phyloP scores from a whole-genome alignment of 2,113 vertebrate species.

The Microcebus lehilahytsara region DNA sequence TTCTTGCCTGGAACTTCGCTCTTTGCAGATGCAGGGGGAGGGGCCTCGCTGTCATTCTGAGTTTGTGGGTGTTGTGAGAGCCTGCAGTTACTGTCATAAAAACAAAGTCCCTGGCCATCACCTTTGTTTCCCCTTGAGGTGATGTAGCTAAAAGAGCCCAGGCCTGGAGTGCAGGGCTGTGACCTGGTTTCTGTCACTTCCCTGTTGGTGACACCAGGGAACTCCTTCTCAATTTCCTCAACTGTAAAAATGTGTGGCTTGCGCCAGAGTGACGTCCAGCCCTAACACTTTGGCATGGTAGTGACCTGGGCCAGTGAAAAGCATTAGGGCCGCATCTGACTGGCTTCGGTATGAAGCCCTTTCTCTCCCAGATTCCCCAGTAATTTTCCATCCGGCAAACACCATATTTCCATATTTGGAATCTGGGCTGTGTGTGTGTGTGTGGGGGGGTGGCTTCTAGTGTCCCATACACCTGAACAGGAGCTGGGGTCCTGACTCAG shows the following conservation, averaged over 20 bases:
- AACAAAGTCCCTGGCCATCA: not conserved
- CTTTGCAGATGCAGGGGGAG: not conserved
- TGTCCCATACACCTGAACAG: not conserved
- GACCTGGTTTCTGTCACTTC: not conserved
- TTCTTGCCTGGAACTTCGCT: not conserved
- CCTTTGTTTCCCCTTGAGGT: not conserved
- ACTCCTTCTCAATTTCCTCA: not conserved
- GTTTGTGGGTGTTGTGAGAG: not conserved
- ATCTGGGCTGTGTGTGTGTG: not conserved
- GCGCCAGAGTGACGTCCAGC: not conserved
- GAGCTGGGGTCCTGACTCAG: not conserved
- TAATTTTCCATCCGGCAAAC: conserved; percentile 27
- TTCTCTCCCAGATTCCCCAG: not conserved
- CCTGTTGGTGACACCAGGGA: not conserved
- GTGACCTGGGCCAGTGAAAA: not conserved
- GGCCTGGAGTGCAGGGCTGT: not conserved
- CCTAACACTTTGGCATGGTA: not conserved
- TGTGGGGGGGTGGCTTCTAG: not conserved
- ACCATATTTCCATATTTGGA: not conserved
- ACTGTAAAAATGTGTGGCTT: not conserved
- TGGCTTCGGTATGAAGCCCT: not conserved
- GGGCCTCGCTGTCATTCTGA: not conserved
- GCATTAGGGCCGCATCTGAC: not conserved
- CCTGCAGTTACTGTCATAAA: not conserved
- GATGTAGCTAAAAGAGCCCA: not conserved